Conservation (phyloP, 2,888 invertebrate genomes). For the Empis stercorea region DNA sequence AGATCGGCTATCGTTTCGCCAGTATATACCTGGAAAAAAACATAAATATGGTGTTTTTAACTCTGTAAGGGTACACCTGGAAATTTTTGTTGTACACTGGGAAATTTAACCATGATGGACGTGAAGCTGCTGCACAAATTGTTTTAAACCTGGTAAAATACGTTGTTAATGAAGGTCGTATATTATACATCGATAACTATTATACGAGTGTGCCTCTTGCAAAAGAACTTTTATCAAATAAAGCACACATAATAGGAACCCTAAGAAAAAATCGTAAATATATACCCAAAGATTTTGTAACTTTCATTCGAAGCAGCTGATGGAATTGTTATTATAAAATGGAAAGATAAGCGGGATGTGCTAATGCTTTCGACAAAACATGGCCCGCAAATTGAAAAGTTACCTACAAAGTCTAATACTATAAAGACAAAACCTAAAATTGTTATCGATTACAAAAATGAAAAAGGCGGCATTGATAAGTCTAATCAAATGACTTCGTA, state of each 20-base stretch:
- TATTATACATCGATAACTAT: not conserved
- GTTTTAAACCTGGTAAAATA: not conserved
- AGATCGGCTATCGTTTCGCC: not conserved
- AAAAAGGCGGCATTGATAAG: not conserved
- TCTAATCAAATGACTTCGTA: no score
- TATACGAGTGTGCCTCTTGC: no score
- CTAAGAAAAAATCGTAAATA: not conserved
- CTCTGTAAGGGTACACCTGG: not conserved
- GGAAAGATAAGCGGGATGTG: conserved; percentile 10
- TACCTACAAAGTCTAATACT: not conserved
- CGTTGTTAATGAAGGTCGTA: not conserved
- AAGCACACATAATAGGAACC: not conserved
- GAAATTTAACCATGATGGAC: not conserved
- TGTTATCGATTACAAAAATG: conserved; percentile 5
- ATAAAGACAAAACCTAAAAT: conserved; percentile 1
- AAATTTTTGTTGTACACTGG: not conserved
- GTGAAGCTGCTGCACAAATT: not conserved
- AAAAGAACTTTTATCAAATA: not conserved
- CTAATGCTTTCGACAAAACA: conserved; percentile 6
- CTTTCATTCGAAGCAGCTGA: not conserved
- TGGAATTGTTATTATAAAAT: conserved; percentile 5
- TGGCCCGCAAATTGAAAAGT: not conserved
- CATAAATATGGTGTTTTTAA: not conserved
- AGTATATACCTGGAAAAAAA: not conserved
- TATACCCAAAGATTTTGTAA: not conserved